These are phyloP conservation scores for Cephus spinipes DNA, from an alignment of 2,888 invertebrate species.

Conservation along the genomic window DNA sequence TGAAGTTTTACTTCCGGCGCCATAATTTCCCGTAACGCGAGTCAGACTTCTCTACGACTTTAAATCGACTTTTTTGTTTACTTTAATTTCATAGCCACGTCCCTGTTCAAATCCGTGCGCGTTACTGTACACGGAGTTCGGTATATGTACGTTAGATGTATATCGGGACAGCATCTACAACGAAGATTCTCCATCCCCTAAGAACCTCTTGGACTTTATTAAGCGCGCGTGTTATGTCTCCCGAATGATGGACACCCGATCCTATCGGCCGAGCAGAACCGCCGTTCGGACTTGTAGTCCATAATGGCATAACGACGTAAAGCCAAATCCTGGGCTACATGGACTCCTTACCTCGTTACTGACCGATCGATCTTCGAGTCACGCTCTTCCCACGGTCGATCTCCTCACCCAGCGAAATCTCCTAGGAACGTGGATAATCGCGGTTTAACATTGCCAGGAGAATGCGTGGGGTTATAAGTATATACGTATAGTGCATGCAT, in stretches of 20 bases:
- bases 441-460: too few species aligned
- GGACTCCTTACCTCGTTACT: too few species aligned
- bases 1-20: conserved; percentile 32
- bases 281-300: neutral
- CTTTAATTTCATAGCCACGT: too few species aligned
- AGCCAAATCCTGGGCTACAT: neutral
- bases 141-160: neutral
- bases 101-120: neutral
- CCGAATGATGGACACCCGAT: conserved; percentile 7
- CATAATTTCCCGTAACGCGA: too few species aligned
- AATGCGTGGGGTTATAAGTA: too few species aligned
- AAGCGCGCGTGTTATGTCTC: conserved; percentile 3
- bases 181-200: neutral
- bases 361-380: too few species aligned
- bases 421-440: too few species aligned
- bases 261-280: neutral
- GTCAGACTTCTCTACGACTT: too few species aligned
- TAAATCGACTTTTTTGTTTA: too few species aligned
- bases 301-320: conserved; percentile 6
- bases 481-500: too few species aligned
- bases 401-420: too few species aligned
- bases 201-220: neutral
- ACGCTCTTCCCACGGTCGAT: too few species aligned
- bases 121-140: neutral
- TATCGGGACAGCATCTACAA: neutral